A percentile compares a stretch with the other conserved stretches of the same genome.
phyloP scores from a whole-genome alignment of 2,888 invertebrate genomes.

The Gandaritis pyraliata region DNA sequence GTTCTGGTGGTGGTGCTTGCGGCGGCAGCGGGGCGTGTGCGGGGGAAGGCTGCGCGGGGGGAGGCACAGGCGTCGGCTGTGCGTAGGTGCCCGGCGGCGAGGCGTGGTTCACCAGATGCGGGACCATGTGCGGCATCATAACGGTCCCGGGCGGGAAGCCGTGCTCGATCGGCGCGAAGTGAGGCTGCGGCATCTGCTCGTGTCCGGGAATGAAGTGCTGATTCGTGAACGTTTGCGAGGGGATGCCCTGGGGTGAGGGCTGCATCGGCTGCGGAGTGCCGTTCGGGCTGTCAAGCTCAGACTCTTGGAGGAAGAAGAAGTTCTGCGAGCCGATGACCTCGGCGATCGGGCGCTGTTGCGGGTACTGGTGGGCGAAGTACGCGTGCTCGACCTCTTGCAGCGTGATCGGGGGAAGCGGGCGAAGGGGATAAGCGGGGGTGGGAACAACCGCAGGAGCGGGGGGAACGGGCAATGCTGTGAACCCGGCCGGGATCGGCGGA shows the following conservation, averaged over 20 bases:
- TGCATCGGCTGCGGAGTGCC: constrained; percentile 80
- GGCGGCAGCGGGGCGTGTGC: constrained; percentile 53
- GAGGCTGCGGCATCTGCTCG: constrained; percentile 83
- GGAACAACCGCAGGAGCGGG: constrained; percentile 82
- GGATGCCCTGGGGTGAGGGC: constrained; percentile 83
- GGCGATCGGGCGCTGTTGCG: constrained; percentile 86
- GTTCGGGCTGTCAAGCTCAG: constrained; percentile 92
- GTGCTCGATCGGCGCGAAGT: constrained; percentile 71
- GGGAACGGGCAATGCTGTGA: constrained; percentile 72
- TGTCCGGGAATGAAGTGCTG: constrained; percentile 88
- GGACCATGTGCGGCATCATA: constrained; percentile 48
- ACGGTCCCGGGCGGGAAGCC: constrained; percentile 79
- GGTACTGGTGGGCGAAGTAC: constrained; percentile 85
- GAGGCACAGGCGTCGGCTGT: constrained; percentile 73
- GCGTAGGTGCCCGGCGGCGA: constrained; percentile 69
- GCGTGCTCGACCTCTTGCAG: constrained; percentile 86
- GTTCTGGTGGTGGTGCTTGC: constrained; percentile 34
- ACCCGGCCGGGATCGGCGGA: constrained; percentile 42
- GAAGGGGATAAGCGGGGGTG: constrained; percentile 81
- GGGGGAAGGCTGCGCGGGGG: constrained; percentile 55
- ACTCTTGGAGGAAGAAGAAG: constrained; percentile 94
- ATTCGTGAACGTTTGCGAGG: constrained; percentile 94
- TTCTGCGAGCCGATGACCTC: constrained; percentile 91
- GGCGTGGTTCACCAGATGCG: constrained; percentile 37
- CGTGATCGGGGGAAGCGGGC: constrained; percentile 83